Evolutionary conservation across 1,140 invertebrate species (phyloP).

Genomic region (Neotoxoptera formosana): DNA sequence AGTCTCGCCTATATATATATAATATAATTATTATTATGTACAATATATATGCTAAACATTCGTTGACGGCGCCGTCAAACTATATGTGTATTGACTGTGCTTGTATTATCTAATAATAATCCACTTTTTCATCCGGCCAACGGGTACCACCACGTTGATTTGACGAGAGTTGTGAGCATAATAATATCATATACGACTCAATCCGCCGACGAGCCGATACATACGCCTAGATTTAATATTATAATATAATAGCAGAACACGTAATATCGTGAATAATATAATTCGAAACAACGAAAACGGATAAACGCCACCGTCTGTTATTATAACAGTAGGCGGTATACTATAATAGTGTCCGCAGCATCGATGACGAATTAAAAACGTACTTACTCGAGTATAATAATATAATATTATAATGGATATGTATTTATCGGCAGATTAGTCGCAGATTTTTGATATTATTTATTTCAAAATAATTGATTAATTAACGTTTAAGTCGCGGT

Average conservation of each 20-base stretch:
- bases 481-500: background rate
- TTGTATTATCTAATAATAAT: background rate
- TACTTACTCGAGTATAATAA: background rate
- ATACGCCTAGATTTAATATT: background rate
- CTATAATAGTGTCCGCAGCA: background rate
- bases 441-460: background rate
- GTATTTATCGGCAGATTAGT: background rate
- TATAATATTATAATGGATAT: background rate
- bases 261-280: no score
- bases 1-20: background rate
- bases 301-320: no score
- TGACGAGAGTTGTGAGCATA: background rate
- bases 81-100: background rate
- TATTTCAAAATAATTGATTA: background rate
- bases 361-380: background rate
- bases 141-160: background rate
- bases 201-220: background rate
- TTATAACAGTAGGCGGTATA: background rate
- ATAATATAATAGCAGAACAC: background rate
- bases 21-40: background rate
- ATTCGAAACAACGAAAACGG: no score
- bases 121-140: background rate
- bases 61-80: background rate
- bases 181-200: background rate
- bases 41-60: background rate